Base-by-base conservation (phyloP, 2,113 vertebrate genomes). In the Archocentrus centrarchus region DNA sequence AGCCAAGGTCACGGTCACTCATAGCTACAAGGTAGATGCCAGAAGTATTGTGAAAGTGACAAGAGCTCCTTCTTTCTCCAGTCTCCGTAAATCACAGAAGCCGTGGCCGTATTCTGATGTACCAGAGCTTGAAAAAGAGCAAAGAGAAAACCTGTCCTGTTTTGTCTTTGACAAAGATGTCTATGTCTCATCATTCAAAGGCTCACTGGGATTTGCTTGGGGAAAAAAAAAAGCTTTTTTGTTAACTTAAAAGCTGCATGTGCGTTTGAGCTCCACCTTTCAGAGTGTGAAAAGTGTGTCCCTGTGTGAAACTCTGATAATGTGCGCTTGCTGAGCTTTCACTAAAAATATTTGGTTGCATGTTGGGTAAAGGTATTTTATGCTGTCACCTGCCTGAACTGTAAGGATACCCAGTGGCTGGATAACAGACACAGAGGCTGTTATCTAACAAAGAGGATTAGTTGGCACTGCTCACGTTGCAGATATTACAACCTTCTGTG, bases 211-310 rank as follows among this genome's bases (percentile, higher is more conserved):
- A 86, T 85, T 91, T 84, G 7, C 37, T 22, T 17, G 20, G 1
- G 5, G 2, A 14, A 24, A 24, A 24, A 10, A 10, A 17, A 53
- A 53, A 30, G 11, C 5, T 3, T 55, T 70, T 82, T 80, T 62
- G 32, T 80, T 22, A 9, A 59, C 80, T 53, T 86, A 50, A 91
- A 90, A 80, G 61, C 35, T 11, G 37, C 70, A 15, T 24, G 35
- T 82, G 59, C 70, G 77, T 90, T 91, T 91, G 85, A 93, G 90
- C 81, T 86, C 75, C 80, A 50, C 59, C 64, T 86, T 76, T 81
- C 17, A 73, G 53, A 47, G 60, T 61, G 8, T 78, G 24, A 77
- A 73, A 77, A 75, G 41, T 11, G 27, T 63, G 73, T 86, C 76
- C 81, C 63, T 14, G 32, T 84, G 59, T 80, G 27, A 8, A 70